Percentiles rank a stretch among this genome's conserved stretches.
Evolutionary conservation across 53 echinoderm and acorn worm genomes (phyloP).

Genomic region (Crossaster papposus): DNA sequence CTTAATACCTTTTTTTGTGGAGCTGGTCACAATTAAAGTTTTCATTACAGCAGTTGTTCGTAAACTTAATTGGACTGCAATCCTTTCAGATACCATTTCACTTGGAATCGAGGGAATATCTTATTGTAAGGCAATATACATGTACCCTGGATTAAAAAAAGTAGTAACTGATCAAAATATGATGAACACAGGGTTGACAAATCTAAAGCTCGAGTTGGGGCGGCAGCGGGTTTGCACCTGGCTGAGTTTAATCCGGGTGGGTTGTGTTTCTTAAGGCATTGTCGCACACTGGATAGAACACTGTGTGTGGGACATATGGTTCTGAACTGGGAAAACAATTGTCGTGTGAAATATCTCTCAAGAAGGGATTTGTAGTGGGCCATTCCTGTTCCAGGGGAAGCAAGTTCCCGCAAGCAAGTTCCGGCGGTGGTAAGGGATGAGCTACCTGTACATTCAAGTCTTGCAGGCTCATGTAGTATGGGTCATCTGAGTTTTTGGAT

Average conservation of each 20-base stretch:
- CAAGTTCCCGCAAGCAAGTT: neutral
- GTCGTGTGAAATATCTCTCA: neutral
- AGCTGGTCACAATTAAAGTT: too few species aligned
- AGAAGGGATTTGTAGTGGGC: neutral
- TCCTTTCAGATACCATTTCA: too few species aligned
- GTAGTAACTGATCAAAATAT: too few species aligned
- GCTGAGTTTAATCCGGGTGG: neutral
- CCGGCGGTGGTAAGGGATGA: neutral
- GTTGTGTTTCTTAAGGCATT: neutral
- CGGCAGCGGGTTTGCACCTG: too few species aligned
- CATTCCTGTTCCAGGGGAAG: slow-evolving; percentile 13
- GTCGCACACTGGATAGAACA: neutral
- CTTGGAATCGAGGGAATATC: too few species aligned
- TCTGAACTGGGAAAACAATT: neutral
- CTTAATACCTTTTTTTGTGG: too few species aligned
- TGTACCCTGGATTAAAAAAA: too few species aligned
- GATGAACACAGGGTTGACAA: too few species aligned
- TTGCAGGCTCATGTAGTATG: neutral
- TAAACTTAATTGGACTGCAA: too few species aligned
- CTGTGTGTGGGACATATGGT: neutral
- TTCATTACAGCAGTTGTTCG: too few species aligned
- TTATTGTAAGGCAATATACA: too few species aligned
- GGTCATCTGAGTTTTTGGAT: neutral
- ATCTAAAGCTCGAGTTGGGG: too few species aligned
- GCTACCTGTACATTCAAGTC: neutral